phyloP scores from a whole-genome alignment of 2,113 vertebrate genomes.

The Zapus hudsonius region DNA sequence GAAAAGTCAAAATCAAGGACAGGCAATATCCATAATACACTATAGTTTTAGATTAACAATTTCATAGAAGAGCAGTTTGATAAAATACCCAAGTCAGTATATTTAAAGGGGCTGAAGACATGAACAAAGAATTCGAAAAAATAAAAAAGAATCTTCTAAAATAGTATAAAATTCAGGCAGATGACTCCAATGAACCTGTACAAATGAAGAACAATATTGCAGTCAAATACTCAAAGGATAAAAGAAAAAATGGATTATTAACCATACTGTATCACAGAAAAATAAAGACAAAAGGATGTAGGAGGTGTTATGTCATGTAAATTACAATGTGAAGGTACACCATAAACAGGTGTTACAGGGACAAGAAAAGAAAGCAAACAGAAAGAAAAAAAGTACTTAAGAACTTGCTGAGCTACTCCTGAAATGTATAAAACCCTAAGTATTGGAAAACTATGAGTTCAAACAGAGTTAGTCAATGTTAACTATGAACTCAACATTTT shows the following conservation, averaged over 20 bases:
- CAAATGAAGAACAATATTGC: background rate
- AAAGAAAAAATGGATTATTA: background rate
- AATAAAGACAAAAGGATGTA: background rate
- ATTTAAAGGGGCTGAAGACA: background rate
- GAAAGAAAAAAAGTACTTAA: background rate
- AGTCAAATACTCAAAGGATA: background rate
- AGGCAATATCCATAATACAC: background rate
- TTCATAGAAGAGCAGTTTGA: background rate
- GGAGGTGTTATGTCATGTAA: background rate
- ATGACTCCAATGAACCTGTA: background rate
- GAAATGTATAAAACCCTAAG: background rate
- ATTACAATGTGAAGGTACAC: background rate
- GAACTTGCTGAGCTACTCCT: background rate
- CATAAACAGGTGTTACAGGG: background rate
- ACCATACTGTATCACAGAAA: background rate
- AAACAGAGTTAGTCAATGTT: background rate
- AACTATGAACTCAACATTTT: background rate
- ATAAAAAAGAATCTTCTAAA: background rate
- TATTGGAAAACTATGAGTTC: background rate
- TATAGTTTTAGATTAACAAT: background rate
- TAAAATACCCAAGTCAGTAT: background rate
- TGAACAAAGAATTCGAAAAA: background rate
- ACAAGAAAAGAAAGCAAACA: background rate
- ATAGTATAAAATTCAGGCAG: rapidly evolving
- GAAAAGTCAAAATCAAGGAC: background rate